Base-by-base conservation (phyloP, 2,113 vertebrate species). In the Brachypteracias leptosomus region DNA sequence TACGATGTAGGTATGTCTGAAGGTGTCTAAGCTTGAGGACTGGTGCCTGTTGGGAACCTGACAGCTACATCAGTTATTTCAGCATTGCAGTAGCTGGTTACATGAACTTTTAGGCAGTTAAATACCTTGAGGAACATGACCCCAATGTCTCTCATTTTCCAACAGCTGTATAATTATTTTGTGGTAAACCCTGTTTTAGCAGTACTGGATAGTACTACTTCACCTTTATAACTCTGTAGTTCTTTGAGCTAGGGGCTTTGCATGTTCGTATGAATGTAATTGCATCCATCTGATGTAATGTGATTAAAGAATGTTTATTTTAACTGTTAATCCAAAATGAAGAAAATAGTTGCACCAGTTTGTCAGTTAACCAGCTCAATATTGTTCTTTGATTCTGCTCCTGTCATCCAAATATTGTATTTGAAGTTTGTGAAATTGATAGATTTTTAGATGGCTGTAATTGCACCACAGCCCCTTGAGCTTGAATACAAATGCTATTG, bases 241-340 rank as follows among this genome's bases (percentile, higher is more conserved):
- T 89, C 26, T 88, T 85, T 72, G 68, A 79, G 35, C 6, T 35
- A 54, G n/a, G 22, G 40, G 85, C 59, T 90, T 88, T 92, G 29
- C 35, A 47, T 62, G 70, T 93, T 80, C 24, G 66, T 81, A 67
- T 28, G 35, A 31, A 80, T 0, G 0, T 80, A 83, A 84, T 66
- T 90, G 51, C 51, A 86, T 86, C 63, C 68, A 71, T 86, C 33
- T 90, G 78, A 47, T 4, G 0, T 63, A 80, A 83, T 59, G 61
- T 75, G 44, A 89, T 89, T 42, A 79, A 91, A 95, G 78, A 82
- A 65, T 38, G 26, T 76, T 91, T 85, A 51, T 89, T 94, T 91
- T 88, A 92, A 63, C 51, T 92, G 18, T 35, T 93, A 78, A 73
- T 77, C 22, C 35, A 71, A 92, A 95, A 90, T 42, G 2, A 86